phyloP scores from a whole-genome alignment of 2,113 vertebrate species.

The Tragelaphus buxtoni region DNA sequence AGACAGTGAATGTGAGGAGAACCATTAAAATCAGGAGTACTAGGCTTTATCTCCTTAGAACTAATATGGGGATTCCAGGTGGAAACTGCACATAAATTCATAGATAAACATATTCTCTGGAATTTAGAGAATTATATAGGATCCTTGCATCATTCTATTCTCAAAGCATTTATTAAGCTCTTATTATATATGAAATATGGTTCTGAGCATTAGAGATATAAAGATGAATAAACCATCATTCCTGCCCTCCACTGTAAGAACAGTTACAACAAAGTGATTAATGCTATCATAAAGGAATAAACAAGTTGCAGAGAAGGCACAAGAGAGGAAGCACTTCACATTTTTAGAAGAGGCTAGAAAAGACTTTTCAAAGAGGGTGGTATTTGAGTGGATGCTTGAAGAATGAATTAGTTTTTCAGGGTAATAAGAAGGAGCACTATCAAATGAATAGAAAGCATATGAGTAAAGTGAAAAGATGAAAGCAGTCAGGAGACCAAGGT shows the following conservation, averaged over 20 bases:
- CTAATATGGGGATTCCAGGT: background rate
- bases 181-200: background rate
- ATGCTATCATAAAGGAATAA: background rate
- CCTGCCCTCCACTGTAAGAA: background rate
- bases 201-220: background rate
- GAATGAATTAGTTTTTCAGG: background rate
- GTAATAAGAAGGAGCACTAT: background rate
- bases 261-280: background rate
- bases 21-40: background rate
- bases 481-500: background rate
- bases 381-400: background rate
- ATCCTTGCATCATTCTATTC: background rate
- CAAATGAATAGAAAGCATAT: background rate
- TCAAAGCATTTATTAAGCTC: background rate
- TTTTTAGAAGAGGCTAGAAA: background rate
- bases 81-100: background rate
- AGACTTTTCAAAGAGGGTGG: background rate
- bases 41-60: background rate
- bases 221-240: background rate
- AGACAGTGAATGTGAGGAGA: background rate
- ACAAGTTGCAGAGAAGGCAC: background rate
- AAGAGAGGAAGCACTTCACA: background rate
- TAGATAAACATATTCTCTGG: background rate
- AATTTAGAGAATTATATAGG: background rate
- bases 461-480: background rate